phyloP scores from a whole-genome alignment of 2,797 vertebrate species.

The Chaetodon trifasciatus region DNA sequence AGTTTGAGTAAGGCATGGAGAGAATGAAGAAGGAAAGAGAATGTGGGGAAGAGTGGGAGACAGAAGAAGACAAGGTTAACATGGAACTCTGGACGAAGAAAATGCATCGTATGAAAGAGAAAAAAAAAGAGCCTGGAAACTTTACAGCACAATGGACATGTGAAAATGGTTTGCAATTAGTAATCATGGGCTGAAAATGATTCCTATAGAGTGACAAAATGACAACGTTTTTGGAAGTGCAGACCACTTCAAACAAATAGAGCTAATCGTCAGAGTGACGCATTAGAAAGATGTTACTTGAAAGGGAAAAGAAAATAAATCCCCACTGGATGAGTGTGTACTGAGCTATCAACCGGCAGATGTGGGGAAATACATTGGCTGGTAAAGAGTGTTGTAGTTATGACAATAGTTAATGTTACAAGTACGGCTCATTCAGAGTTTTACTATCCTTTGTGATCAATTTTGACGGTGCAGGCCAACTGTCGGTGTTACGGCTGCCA shows the following conservation, averaged over 20 bases:
- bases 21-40: slow-evolving; percentile 35
- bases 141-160: slow-evolving; percentile 1
- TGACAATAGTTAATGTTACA: slow-evolving; percentile 1
- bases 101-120: slow-evolving; percentile 15
- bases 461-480: too few relatives aligned
- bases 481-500: too few relatives aligned
- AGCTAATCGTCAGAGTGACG: neutral
- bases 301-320: slow-evolving; percentile 6
- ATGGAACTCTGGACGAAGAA: slow-evolving; percentile 22
- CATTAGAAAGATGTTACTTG: neutral
- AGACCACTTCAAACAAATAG: slow-evolving; percentile 1
- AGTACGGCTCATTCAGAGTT: neutral
- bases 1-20: slow-evolving; percentile 46
- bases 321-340: neutral
- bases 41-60: slow-evolving; percentile 9
- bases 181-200: neutral
- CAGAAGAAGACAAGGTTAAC: slow-evolving; percentile 45
- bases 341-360: neutral
- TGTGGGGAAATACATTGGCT: neutral
- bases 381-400: neutral
- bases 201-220: neutral
- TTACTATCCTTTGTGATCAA: neutral
- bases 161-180: slow-evolving; percentile 4
- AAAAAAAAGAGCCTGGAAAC: neutral
- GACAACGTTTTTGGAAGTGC: neutral